These are phyloP conservation scores for Chromoteleia sp. DNA, from an alignment of 2,888 invertebrate species.

Conservation along the genomic window DNA sequence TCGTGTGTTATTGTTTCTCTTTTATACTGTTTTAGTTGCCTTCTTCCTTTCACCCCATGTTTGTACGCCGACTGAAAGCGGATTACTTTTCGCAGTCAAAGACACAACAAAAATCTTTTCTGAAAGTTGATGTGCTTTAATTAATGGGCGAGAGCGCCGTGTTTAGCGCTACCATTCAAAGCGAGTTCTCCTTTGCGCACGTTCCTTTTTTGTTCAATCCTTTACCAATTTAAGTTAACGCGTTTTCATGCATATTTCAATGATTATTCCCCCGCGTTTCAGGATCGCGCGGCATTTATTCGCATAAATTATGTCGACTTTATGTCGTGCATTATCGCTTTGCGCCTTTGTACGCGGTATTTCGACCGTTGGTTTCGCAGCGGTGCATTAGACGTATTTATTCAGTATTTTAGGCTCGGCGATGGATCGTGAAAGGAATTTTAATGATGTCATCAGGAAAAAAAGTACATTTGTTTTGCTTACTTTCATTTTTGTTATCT, in stretches of 20 bases:
- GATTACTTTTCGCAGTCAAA: constrained; percentile 67
- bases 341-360: neutral
- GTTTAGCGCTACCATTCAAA: constrained; percentile 46
- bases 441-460: too few relatives aligned
- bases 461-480: too few relatives aligned
- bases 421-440: too few relatives aligned
- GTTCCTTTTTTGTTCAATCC: constrained; percentile 34
- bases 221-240: constrained; percentile 45
- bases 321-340: constrained; percentile 5
- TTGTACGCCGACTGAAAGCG: constrained; percentile 51
- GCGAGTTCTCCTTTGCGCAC: constrained; percentile 23
- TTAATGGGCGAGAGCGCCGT: constrained; percentile 54
- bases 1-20: constrained; percentile 22
- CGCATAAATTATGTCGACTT: constrained; percentile 30
- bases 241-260: constrained; percentile 55
- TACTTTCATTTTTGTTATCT: too few relatives aligned
- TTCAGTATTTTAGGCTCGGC: too few relatives aligned
- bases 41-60: constrained; percentile 21
- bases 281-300: constrained; percentile 24
- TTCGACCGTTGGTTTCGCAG: too few relatives aligned
- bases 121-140: constrained; percentile 66
- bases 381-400: too few relatives aligned
- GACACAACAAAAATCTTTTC: constrained; percentile 66
- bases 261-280: constrained; percentile 35
- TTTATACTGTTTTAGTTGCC: too few relatives aligned